Conservation (phyloP, 2,113 vertebrate species). For the Tringa solitaria region DNA sequence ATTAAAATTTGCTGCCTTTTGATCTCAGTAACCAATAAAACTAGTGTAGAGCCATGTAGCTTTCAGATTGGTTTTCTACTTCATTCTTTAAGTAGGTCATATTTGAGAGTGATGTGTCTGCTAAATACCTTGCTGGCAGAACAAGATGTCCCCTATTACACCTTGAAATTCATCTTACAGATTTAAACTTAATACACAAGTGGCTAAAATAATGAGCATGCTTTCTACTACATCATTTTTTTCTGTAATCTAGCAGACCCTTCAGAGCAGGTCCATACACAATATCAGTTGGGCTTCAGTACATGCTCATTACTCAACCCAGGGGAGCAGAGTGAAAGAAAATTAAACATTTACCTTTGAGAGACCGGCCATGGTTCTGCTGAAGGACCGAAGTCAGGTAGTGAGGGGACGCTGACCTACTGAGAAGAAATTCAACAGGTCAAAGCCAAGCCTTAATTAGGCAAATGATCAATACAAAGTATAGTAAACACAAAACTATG, state of each 20-base stretch:
- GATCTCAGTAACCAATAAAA: not conserved
- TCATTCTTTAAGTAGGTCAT: not conserved
- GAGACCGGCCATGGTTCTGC: slow-evolving; percentile 82
- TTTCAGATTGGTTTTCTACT: not conserved
- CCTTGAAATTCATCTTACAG: not conserved
- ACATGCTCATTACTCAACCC: not conserved
- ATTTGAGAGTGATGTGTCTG: not conserved
- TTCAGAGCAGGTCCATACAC: not conserved
- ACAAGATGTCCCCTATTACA: not conserved
- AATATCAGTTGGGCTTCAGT: not conserved
- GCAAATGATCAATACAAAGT: not conserved
- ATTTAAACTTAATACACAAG: not conserved
- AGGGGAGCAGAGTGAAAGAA: not conserved
- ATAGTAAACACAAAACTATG: fast-evolving
- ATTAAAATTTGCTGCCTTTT: not conserved
- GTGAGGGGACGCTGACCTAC: slow-evolving; percentile 90
- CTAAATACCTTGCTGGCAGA: not conserved
- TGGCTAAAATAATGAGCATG: not conserved
- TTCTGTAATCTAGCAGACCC: not conserved
- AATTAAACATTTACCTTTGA: slow-evolving; percentile 84
- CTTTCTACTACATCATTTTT: fast-evolving
- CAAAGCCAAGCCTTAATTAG: not conserved
- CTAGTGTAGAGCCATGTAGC: not conserved
- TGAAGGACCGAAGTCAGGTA: slow-evolving; percentile 85
- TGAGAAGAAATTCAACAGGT: slow-evolving; percentile 68